Evolutionary conservation across 2,888 invertebrate genomes (phyloP), one percentile per base, ranked within the genome.

Genomic region (Halocaridina rubra): DNA sequence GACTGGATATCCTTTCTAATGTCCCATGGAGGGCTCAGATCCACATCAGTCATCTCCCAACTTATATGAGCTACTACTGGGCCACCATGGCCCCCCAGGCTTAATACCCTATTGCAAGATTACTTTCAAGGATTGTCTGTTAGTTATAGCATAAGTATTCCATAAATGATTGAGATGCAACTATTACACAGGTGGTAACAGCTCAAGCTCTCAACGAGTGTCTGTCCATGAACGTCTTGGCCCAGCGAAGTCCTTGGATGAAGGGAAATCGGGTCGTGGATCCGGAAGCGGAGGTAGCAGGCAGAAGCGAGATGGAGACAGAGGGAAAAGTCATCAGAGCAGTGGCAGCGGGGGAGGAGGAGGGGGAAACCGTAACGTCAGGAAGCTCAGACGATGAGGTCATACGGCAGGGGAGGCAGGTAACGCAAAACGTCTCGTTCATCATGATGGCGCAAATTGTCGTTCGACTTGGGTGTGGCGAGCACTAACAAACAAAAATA

Each of bases 191-290:
- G 81, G 57, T 29, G 72, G 71, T 64, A 78, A 84, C 16, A 64
- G 82, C 10, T 77, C 77, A n/a, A 29, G 30, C 32, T 39, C 78
- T 16, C 82, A 84, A 30, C 82, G 82, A 46, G 30, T 84, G 82
- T 78, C 82, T 46, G 82, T 84, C 61, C 76, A 84, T 24, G 77
- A 77, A 32, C 82, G 82, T 32, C 78, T 84, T n/a, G 82, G 82
- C 27, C 77, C 82, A 5, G 78, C 82, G 8, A 78, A 78, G 24
- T 39, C 72, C 0, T 64, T 78, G 7, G 77, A 78, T 77, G 82
- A 84, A 0, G 78, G 33, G 16, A 84, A 84, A 5, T 78, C 82
- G n/a, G 74, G 78, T 22, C 57, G 61, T 10, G 16, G 39, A 3
- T 33, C 59, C n/a, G 57, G 78, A 19, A 72, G 78, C 46, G 64